Base-by-base conservation (phyloP, 2,888 invertebrate genomes). In the Eupithecia insigniata region DNA sequence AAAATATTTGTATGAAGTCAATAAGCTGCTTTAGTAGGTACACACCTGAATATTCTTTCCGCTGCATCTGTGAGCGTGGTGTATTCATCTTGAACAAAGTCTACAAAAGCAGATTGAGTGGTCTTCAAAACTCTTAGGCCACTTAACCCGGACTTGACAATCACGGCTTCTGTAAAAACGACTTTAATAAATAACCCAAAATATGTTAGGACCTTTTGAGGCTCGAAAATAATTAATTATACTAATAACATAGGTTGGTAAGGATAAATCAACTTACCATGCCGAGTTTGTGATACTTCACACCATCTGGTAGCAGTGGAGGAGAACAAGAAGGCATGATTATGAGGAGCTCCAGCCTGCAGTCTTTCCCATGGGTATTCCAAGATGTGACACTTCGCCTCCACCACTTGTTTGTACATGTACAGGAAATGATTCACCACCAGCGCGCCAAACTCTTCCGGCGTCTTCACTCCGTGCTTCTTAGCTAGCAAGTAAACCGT, bases 301-400 rank as follows among this genome's bases (percentile, higher is more conserved):
- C 96, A 96, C 90, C 96, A 96, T 78, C 97, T 95, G 39, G 94
- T 95, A 5, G 96, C 96, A 0, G 95, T 95, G 6, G 97, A 97
- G 7, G 96, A 95, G 81, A 96, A 96, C 46, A 97, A 89, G 85
- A 97, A 97, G 1, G 97, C 97, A 83, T 97, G 97, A 83, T 96
- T 97, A 84, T 97, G 97, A 55, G 93, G 92, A 26, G 89, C 85
- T 22, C 92, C 90, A 7, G 90, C 89, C 73, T 91, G 92, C 39
- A 97, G 92, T 74, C 97, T 95, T 84, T 96, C 95, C 97, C 97
- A 97, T 0, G 97, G 97, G 85, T 96, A 96, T 79, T 97, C 97
- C 67, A 96, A 95, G 39, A 97, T 95, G 79, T 95, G 95, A 65
- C 97, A 95, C 82, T 95, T 95, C 1, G 96, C 96, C 83, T 96